Conservation (phyloP, 2,113 vertebrate genomes). For the Thamnophis sirtalis region DNA sequence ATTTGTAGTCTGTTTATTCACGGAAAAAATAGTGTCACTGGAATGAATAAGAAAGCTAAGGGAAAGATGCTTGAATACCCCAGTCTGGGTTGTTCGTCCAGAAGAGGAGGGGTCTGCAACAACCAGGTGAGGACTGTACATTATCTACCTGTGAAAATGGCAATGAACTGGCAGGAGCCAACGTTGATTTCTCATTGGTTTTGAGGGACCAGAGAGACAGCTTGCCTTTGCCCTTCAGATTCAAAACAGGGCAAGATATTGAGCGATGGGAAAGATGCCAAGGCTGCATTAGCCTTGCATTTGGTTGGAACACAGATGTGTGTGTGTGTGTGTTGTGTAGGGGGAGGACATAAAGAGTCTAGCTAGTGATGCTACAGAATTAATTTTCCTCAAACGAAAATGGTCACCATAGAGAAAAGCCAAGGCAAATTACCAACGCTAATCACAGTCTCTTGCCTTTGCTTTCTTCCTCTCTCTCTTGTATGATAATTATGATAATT, state of each 20-base stretch:
- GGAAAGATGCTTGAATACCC: not conserved
- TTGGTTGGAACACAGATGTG: constrained; percentile 54
- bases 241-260: constrained; percentile 25
- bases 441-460: constrained; percentile 51
- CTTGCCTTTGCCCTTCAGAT: not conserved
- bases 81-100: not conserved
- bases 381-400: constrained; percentile 57
- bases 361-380: constrained; percentile 58
- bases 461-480: constrained; percentile 58
- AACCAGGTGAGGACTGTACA: not conserved
- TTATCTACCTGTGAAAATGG: not conserved
- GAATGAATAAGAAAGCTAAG: not conserved
- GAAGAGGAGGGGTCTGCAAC: not conserved
- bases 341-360: constrained; percentile 43
- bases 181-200: constrained; percentile 1
- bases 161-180: not conserved
- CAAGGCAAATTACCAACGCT: constrained; percentile 56
- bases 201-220: not conserved
- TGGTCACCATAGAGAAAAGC: constrained; percentile 46
- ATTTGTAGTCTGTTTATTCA: not conserved
- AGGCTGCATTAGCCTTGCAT: constrained; percentile 51
- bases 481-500: constrained; percentile 66
- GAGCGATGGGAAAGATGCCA: constrained; percentile 53
- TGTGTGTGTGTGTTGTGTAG: constrained; percentile 11
- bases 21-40: not conserved